phyloP scores from a whole-genome alignment of 2,888 invertebrate species.

The Drosophila mayaguana region DNA sequence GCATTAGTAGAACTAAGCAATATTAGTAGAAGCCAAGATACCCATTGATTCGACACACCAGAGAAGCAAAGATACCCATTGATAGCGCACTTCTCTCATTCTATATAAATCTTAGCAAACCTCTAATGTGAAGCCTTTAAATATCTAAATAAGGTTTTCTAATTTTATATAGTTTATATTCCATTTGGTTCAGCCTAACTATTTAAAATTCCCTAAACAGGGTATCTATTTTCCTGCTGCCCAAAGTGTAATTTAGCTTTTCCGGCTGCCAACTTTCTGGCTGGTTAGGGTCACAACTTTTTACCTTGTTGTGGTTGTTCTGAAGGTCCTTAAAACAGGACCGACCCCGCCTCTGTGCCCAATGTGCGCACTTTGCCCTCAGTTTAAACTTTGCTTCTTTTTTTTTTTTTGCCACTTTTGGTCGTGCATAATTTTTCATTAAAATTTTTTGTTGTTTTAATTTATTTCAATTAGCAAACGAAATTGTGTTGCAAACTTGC shows the following conservation, averaged over 20 bases:
- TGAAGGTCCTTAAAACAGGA: conserved; percentile 1
- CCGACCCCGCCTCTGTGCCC: background rate
- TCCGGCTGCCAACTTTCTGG: conserved; percentile 37
- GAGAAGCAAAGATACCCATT: background rate
- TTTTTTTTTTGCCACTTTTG: conserved; percentile 20
- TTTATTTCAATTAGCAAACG: conserved; percentile 77
- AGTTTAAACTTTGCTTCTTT: conserved; percentile 16
- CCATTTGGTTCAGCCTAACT: background rate
- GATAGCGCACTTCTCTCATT: background rate
- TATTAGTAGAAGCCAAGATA: background rate
- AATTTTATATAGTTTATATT: background rate
- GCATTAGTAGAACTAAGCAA: background rate
- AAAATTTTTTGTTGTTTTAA: conserved; percentile 63
- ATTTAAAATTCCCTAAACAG: background rate
- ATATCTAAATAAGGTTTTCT: background rate
- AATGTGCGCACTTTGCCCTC: background rate
- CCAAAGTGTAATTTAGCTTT: background rate
- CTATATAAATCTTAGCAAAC: background rate
- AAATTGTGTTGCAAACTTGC: conserved; percentile 64
- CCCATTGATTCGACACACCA: no score
- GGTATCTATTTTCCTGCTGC: conserved; percentile 13
- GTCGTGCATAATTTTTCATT: conserved; percentile 59
- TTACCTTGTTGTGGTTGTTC: conserved; percentile 68
- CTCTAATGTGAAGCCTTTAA: background rate
- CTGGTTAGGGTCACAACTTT: conserved; percentile 48